Percentiles rank a stretch among this genome's conserved stretches.
phyloP scores from a whole-genome alignment of 1,140 invertebrate genomes.

The Rhopalosiphum padi region DNA sequence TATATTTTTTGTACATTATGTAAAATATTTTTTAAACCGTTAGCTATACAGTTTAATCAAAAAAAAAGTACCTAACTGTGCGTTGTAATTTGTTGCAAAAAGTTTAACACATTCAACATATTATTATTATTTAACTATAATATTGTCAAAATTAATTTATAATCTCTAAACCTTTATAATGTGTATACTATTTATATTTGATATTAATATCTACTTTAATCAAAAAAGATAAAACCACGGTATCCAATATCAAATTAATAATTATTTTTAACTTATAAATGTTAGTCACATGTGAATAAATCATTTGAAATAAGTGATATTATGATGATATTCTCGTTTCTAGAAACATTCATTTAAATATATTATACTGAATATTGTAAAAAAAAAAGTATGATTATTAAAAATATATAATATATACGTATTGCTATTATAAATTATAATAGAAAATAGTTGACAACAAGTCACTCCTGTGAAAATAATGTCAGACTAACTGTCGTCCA shows the following conservation, averaged over 20 bases:
- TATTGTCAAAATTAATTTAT: neutral
- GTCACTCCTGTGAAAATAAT: neutral
- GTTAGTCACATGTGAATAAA: neutral
- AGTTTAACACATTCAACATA: neutral
- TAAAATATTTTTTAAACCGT: neutral
- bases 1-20: neutral
- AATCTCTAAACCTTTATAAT: neutral
- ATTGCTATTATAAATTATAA: neutral
- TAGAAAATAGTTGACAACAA: neutral
- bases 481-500: neutral
- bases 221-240: neutral
- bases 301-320: neutral
- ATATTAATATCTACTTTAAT: neutral
- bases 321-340: neutral
- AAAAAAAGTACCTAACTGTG: neutral
- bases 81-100: neutral
- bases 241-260: neutral
- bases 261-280: neutral
- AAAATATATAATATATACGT: neutral
- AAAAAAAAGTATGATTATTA: neutral
- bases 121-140: neutral
- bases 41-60: neutral
- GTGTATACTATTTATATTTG: neutral
- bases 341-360: neutral
- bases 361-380: neutral